Evolutionary conservation across 1,140 invertebrate genomes (phyloP), one percentile per base, ranked within the genome.

Genomic region (Diorhabda elongata): DNA sequence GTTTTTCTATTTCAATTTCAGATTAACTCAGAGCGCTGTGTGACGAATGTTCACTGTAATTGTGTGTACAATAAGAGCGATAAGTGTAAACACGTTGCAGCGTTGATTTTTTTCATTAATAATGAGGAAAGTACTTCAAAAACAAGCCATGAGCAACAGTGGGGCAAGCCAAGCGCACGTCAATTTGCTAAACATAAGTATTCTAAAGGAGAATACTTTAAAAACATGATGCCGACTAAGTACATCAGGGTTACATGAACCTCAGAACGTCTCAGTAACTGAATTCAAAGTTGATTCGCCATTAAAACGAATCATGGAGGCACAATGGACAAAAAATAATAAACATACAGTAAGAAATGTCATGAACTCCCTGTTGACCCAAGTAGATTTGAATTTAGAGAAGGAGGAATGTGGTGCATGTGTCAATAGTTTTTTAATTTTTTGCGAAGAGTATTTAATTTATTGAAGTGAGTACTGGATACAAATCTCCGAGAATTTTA

Each of bases 61-160:
- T 65, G 73, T 65, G 70, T 73, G 42, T 71, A 66, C 56, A 64
- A 68, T 58, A 6, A 71, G 52, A 69, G 68, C 57, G 60, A 59
- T 41, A 71, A 71, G 62, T 75, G 71, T 61, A 75, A 73, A 64
- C 71, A 74, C 58, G 56, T 75, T 47, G 64, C 69, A 43, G 71
- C 69, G 58, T 61, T 74, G 6, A 70, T 72, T 44, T 58, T n/a
- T 58, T 76, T 56, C 44, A 68, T 76, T 41, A 73, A 74, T 61
- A 59, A 69, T 69, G 66, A 73, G 4, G 42, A 59, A 62, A 74
- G 73, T 64, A 47, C 63, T 4, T 64, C 71, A 42, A 76, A 75
- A 66, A 73, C 72, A 43, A 69, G 57, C 67, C 44, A 44, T 5
- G 69, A 72, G 44, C 69, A 74, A 61, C 59, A 73, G 47, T 75